Evolutionary conservation across 2,888 invertebrate genomes (phyloP).

Genomic region (Bugula neritina): DNA sequence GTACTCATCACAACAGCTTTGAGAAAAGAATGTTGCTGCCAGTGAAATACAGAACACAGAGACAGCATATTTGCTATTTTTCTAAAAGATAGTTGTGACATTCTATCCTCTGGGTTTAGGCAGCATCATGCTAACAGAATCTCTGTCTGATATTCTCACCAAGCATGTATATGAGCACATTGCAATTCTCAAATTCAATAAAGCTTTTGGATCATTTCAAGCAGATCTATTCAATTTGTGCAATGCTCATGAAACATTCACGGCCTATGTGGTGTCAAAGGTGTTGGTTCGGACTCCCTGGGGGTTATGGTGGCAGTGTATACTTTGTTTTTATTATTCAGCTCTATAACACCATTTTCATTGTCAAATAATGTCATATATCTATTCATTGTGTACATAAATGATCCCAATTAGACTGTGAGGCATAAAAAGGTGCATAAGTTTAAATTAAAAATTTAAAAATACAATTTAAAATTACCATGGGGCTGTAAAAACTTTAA

Average conservation of each 20-base stretch:
- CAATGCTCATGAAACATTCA: constrained; percentile 22
- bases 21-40: neutral
- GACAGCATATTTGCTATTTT: neutral
- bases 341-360: neutral
- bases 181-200: neutral
- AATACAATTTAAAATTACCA: too few relatives aligned
- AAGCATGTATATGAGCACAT: neutral
- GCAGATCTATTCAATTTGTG: constrained; percentile 13
- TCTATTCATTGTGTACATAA: too few relatives aligned
- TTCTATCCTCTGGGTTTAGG: constrained; percentile 2
- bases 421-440: too few relatives aligned
- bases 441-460: too few relatives aligned
- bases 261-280: constrained; percentile 2
- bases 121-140: neutral
- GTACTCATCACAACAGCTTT: too few relatives aligned
- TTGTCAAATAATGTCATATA: neutral
- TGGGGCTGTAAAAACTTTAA: too few relatives aligned
- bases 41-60: neutral
- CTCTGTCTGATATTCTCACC: neutral
- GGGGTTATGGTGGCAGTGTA: neutral
- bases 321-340: neutral
- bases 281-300: neutral
- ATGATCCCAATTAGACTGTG: too few relatives aligned
- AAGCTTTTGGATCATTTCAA: constrained; percentile 4
- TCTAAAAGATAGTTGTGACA: constrained; percentile 11